A percentile compares a stretch with the other conserved stretches of the same genome.
Evolutionary conservation across 1,140 invertebrate genomes (phyloP).

Genomic region (Leptinotarsa lineolata): DNA sequence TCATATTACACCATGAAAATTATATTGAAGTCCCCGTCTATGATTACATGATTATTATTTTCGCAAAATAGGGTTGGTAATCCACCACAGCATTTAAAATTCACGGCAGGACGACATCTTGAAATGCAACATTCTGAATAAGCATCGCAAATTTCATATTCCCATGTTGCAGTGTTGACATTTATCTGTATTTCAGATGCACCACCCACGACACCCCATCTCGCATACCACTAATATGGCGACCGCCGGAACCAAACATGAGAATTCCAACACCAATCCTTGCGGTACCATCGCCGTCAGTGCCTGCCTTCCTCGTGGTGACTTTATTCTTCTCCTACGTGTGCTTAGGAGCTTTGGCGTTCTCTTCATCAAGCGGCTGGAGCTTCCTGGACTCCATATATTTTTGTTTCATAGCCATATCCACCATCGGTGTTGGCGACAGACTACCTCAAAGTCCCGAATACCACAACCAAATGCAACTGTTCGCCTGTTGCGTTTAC

Average conservation of each 20-base stretch:
- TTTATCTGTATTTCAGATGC: slow-evolving; percentile 55
- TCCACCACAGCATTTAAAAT: too few relatives aligned
- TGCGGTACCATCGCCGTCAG: slow-evolving; percentile 57
- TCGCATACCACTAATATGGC: slow-evolving; percentile 70
- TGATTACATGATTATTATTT: too few relatives aligned
- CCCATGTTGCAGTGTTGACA: background rate
- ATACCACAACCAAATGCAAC: slow-evolving; percentile 68
- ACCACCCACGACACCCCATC: slow-evolving; percentile 73
- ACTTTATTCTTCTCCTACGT: slow-evolving; percentile 73
- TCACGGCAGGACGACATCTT: too few relatives aligned
- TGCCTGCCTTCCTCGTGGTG: slow-evolving; percentile 74
- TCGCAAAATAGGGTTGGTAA: too few relatives aligned
- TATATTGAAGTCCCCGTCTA: too few relatives aligned
- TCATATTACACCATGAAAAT: too few relatives aligned
- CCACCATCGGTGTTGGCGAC: slow-evolving; percentile 86
- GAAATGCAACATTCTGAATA: too few relatives aligned
- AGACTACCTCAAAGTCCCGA: slow-evolving; percentile 72
- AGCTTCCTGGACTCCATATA: slow-evolving; percentile 82
- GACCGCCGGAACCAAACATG: slow-evolving; percentile 48
- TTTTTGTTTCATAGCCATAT: slow-evolving; percentile 86
- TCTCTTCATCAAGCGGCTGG: slow-evolving; percentile 77
- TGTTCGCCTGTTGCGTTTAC: slow-evolving; percentile 84
- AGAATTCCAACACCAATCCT: slow-evolving; percentile 32
- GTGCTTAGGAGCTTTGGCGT: slow-evolving; percentile 70
- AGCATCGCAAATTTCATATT: too few relatives aligned